Base-by-base conservation (phyloP, 2,797 vertebrate genomes). In the Selene dorsalis region DNA sequence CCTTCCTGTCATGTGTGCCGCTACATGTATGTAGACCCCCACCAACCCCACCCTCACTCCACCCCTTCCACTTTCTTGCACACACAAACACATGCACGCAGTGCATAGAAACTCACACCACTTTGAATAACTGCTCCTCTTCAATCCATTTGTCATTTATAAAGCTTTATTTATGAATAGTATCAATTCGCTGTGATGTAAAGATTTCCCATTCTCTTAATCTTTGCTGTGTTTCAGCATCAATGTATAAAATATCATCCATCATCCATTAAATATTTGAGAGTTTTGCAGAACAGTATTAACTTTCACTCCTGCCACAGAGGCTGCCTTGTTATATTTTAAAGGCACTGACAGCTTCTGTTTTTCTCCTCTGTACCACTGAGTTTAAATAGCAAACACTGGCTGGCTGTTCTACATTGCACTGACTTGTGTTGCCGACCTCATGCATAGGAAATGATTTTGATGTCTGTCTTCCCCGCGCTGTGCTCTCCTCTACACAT, bases 361-460 rank as follows among this genome's bases (percentile, higher is more conserved):
- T 85, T 91, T 85, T 75, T 77, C 67, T 84, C 70, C 66, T 82
- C 77, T 84, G 80, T 79, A 73, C 69, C 16, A 18, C 77, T 47
- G 73, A 77, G 59, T 88, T 87, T 82, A 69, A 78, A 84, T 39
- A 77, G 78, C 61, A 67, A 63, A 62, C 69, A 87, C 32, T 67
- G 57, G 22, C 77, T 84, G 75, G 26, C 77, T 84, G 77, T 60
- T 90, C 69, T 75, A 84, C 82, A 87, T 85, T 77, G 50, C 70
- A 41, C 79, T 30, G 72, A 75, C 69, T 77, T 63, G 52, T 53
- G 69, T 58, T 74, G 52, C 59, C 75, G 86, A 81, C 69, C 67
- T 84, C 73, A 81, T 77, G 74, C 78, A 87, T 85, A 67, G 60
- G 55, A 84, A 91, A 90, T 85, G 1, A 85, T 87, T 80, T 90